Evolutionary conservation across 2,113 vertebrate genomes (phyloP).

Genomic region (Gobius niger): DNA sequence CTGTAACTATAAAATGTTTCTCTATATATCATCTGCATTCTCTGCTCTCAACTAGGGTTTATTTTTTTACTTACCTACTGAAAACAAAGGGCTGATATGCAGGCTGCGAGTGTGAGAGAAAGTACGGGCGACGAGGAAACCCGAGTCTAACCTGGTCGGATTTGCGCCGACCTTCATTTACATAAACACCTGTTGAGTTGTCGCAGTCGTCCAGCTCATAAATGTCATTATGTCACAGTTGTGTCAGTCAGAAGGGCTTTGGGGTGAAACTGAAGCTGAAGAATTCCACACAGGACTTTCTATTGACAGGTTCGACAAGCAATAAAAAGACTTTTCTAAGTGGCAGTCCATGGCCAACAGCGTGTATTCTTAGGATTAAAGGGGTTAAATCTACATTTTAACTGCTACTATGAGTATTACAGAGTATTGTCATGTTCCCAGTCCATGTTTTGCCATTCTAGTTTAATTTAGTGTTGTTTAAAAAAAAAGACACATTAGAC

Average conservation of each 20-base stretch:
- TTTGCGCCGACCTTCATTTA: background rate
- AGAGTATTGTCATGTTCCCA: too few species aligned
- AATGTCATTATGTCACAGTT: background rate
- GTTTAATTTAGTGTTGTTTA: too few species aligned
- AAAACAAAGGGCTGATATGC: too few species aligned
- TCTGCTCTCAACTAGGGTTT: too few species aligned
- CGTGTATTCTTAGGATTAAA: too few species aligned
- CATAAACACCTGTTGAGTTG: background rate
- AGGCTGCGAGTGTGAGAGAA: background rate
- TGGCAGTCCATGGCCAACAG: background rate
- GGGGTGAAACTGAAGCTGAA: background rate
- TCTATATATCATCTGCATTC: background rate
- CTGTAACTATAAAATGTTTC: slow-evolving; percentile 1
- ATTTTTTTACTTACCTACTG: too few species aligned
- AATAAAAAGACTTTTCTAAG: background rate
- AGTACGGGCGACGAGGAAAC: background rate
- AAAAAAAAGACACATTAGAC: too few species aligned
- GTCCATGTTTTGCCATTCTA: too few species aligned
- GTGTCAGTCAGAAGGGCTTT: background rate
- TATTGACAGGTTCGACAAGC: background rate
- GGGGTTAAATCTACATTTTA: too few species aligned
- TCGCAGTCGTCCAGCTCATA: background rate
- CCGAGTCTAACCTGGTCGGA: background rate
- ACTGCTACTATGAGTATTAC: too few species aligned
- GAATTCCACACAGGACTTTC: background rate